Evolutionary conservation across 2,888 invertebrate species (phyloP), one percentile per base, ranked within the genome.

Genomic region (Nephrotoma appendiculata): DNA sequence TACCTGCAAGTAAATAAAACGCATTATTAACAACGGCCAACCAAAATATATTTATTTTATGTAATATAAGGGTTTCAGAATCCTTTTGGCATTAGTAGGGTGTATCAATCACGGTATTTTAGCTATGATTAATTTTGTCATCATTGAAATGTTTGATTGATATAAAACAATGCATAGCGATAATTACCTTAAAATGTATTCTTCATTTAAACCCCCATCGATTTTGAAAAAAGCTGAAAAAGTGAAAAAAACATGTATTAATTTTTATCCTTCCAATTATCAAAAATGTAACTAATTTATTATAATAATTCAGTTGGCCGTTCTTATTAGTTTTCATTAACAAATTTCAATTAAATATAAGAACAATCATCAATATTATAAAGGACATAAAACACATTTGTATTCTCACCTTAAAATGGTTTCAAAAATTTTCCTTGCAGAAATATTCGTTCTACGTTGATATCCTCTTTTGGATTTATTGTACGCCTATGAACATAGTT

Each of bases 381-480:
- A 41, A 1, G 41, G 41, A 86, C 52, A 9, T 83, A 57, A 86
- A 87, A 86, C 86, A 84, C 52, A 83, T 41, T 42, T 71, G 87
- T 86, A 43, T 86, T 85, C 86, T 71, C 31, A 71, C 71, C 71
- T 71, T 31, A 71, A 71, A 41, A 83, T 86, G 89, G 92, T 89
- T 95, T 96, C 44, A 90, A 91, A 89, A 96, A 97, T 93, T 97
- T 97, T 5, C 95, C 97, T 92, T 99, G 99, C 0, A 99, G 94
- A 92, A 99, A 99, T 89, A 98, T 96, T 88, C 99, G 94, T 0
- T 96, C 96, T 0, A 98, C 98, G 93, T 97, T 95, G 85, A 99
- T 93, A 9, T 96, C 95, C 92, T 99, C 98, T 90, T 99, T 98
- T 86, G 95, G 93, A 92, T 99, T 99, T 0, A 98, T 93, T 0